These are phyloP conservation scores for Ictalurus furcatus DNA, from an alignment of 2,113 vertebrate genomes.

Conservation along the genomic window DNA sequence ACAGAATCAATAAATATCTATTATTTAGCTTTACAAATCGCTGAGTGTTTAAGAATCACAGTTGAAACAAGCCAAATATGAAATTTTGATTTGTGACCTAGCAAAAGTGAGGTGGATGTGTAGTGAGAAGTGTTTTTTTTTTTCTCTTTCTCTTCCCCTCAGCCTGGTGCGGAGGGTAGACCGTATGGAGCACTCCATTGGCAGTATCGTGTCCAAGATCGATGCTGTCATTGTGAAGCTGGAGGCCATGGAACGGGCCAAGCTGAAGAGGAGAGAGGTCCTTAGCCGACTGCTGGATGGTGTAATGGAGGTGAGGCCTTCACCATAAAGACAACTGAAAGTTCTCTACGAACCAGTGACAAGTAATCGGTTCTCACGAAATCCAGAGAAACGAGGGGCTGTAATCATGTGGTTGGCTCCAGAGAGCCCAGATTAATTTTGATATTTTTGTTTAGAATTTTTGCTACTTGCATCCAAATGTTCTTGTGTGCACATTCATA, in stretches of 20 bases:
- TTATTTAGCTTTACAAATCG: neutral
- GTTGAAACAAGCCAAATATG: neutral
- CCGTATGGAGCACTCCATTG: slow-evolving; percentile 97
- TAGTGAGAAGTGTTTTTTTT: neutral
- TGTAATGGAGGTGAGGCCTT: slow-evolving; percentile 82
- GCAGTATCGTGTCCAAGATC: slow-evolving; percentile 97
- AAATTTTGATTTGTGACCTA: neutral
- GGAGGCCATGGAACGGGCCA: slow-evolving; percentile 92
- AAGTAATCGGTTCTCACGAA: too few species aligned
- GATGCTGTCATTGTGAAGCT: slow-evolving; percentile 96
- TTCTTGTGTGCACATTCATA: neutral
- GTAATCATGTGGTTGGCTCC: neutral
- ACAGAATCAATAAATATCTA: neutral
- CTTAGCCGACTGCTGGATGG: slow-evolving; percentile 87
- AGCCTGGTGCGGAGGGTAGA: slow-evolving; percentile 93
- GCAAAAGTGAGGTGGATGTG: neutral
- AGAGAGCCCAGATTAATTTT: neutral
- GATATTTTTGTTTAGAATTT: neutral
- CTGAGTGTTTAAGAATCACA: neutral
- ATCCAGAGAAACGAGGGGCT: neutral
- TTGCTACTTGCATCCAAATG: neutral
- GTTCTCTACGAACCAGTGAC: neutral
- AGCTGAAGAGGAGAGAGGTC: slow-evolving; percentile 91
- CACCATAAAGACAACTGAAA: neutral
- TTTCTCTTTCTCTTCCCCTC: slow-evolving; percentile 33